These are phyloP conservation scores for Meda fulgida DNA, from an alignment of 2,797 vertebrate genomes.

Conservation along the genomic window DNA sequence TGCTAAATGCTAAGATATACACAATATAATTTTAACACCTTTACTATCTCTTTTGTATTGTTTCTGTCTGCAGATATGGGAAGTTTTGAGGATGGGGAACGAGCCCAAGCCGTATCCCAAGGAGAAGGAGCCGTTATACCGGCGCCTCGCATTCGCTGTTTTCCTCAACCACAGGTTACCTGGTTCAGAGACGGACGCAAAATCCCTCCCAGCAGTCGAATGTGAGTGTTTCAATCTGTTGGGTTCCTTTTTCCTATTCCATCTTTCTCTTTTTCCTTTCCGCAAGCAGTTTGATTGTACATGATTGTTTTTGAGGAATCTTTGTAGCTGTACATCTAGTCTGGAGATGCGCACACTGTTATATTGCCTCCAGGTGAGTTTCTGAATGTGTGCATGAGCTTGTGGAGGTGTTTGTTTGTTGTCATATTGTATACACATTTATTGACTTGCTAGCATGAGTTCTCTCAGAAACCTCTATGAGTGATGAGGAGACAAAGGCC, in stretches of 20 bases:
- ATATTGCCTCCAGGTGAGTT: slow-evolving; percentile 25
- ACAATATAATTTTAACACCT: neutral
- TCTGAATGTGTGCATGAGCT: slow-evolving; percentile 2
- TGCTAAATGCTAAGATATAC: neutral
- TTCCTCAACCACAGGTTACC: slow-evolving; percentile 94
- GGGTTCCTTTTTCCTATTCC: neutral
- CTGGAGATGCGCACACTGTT: neutral
- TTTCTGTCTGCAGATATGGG: slow-evolving; percentile 87
- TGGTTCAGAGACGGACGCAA: slow-evolving; percentile 96
- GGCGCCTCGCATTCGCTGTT: slow-evolving; percentile 90
- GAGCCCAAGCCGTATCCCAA: slow-evolving; percentile 85
- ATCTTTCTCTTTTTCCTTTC: neutral
- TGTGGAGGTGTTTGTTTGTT: neutral
- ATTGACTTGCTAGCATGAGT: slow-evolving; percentile 7
- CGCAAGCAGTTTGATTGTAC: slow-evolving; percentile 34
- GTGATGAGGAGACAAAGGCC: neutral
- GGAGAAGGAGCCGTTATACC: slow-evolving; percentile 89
- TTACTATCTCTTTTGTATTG: slow-evolving; percentile 11
- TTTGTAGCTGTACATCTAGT: slow-evolving; percentile 9
- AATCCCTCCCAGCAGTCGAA: slow-evolving; percentile 95
- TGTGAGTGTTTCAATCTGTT: slow-evolving; percentile 80
- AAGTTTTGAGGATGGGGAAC: slow-evolving; percentile 90
- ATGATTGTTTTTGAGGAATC: slow-evolving; percentile 2
- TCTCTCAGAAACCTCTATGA: neutral
- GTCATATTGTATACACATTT: neutral